phyloP scores from a whole-genome alignment of 2,113 vertebrate species.

The Hippocampus mohnikei region DNA sequence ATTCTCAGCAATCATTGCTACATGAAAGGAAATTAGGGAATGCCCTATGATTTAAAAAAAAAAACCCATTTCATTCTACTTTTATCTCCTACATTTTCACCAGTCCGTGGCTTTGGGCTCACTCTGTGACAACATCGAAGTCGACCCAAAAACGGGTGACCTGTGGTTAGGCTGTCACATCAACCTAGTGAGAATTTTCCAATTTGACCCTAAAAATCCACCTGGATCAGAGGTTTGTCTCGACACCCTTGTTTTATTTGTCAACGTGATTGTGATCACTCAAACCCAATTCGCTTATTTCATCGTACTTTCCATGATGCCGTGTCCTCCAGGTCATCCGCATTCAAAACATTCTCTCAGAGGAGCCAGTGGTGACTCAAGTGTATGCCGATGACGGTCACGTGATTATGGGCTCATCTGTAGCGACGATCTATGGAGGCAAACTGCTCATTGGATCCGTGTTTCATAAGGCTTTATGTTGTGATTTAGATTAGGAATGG shows the following conservation, averaged over 20 bases:
- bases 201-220: conserved; percentile 67
- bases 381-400: conserved; percentile 82
- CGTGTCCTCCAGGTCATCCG: conserved; percentile 70
- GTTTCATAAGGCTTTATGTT: conserved; percentile 84
- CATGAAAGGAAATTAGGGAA: too few relatives aligned
- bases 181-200: conserved; percentile 69
- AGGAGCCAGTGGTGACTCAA: conserved; percentile 79
- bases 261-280: background rate
- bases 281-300: background rate
- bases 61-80: background rate
- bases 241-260: background rate
- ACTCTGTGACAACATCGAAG: conserved; percentile 80
- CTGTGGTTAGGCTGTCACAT: conserved; percentile 86
- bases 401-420: conserved; percentile 80
- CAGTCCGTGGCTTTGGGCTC: conserved; percentile 78
- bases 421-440: conserved; percentile 71
- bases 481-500: conserved; percentile 70
- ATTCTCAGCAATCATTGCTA: background rate
- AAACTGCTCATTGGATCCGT: conserved; percentile 86
- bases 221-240: conserved; percentile 86
- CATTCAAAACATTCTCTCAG: conserved; percentile 83
- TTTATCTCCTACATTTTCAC: background rate
- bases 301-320: background rate
- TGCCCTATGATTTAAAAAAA: too few relatives aligned
- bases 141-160: conserved; percentile 82